Conservation (phyloP, 2,888 invertebrate species). For the Pristionchus maxplancki region DNA sequence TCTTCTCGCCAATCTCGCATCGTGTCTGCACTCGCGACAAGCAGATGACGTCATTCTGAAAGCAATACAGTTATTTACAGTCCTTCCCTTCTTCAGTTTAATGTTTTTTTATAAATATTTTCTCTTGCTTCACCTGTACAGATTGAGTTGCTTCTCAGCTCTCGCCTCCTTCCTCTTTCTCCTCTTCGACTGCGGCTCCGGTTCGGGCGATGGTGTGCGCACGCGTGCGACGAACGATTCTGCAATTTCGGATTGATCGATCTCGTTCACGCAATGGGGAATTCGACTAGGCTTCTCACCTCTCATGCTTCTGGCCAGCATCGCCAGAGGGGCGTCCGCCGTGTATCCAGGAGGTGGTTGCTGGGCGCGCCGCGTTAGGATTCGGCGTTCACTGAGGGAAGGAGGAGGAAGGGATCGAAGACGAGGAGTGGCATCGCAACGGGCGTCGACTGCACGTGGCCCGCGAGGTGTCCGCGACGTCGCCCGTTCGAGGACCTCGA, state of each 20-base stretch:
- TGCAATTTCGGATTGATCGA: neutral
- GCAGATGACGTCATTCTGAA: conserved; percentile 34
- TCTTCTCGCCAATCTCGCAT: conserved; percentile 27
- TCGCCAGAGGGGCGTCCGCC: neutral
- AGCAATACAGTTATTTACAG: no score
- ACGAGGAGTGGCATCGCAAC: conserved; percentile 5
- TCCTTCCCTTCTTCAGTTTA: no score
- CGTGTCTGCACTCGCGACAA: conserved; percentile 33
- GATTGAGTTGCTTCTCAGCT: conserved; percentile 32
- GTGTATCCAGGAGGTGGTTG: conserved; percentile 48
- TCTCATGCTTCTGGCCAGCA: conserved; percentile 11
- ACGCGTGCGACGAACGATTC: conserved; percentile 39
- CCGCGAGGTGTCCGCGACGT: neutral
- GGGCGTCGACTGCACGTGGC: neutral
- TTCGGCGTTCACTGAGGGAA: neutral
- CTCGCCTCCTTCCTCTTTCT: conserved; percentile 1
- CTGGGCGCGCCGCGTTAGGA: conserved; percentile 11
- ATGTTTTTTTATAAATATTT: neutral
- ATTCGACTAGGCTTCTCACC: neutral
- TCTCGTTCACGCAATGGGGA: neutral
- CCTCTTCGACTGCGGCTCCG: neutral
- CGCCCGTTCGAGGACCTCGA: conserved; percentile 29
- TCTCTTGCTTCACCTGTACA: conserved; percentile 30
- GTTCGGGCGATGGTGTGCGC: conserved; percentile 29
- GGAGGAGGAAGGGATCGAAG: conserved; percentile 43